Evolutionary conservation across 2,888 invertebrate species (phyloP).

Genomic region (Ceriagrion tenellum): DNA sequence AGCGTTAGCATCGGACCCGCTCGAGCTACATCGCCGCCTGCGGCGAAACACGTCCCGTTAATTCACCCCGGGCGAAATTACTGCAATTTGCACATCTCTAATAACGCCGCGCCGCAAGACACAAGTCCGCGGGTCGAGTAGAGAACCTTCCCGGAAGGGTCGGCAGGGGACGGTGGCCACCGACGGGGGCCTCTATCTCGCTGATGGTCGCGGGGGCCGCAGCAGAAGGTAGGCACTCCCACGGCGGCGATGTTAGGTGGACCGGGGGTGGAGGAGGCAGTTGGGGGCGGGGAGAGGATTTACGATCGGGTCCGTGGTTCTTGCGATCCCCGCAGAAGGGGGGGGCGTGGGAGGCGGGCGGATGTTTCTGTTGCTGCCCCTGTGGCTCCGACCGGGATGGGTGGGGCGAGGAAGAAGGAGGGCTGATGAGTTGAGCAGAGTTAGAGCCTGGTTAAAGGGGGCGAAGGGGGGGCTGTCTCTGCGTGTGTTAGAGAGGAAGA

Average conservation of each 20-base stretch:
- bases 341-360: background rate
- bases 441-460: background rate
- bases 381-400: background rate
- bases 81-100: no score
- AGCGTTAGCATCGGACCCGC: no score
- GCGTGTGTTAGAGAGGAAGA: background rate
- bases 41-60: no score
- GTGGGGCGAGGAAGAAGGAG: background rate
- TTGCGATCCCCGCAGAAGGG: background rate
- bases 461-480: background rate
- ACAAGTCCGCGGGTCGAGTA: no score
- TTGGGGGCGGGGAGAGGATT: background rate
- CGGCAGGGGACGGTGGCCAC: no score
- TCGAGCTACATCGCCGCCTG: no score
- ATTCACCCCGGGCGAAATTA: no score
- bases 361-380: background rate
- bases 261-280: background rate
- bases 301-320: slow-evolving; percentile 1
- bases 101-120: no score
- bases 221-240: background rate
- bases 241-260: background rate
- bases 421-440: background rate
- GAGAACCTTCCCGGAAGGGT: no score
- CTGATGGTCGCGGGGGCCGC: no score
- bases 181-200: no score